Evolutionary conservation across 2,888 invertebrate genomes (phyloP).

Genomic region (Macrophya annulata): DNA sequence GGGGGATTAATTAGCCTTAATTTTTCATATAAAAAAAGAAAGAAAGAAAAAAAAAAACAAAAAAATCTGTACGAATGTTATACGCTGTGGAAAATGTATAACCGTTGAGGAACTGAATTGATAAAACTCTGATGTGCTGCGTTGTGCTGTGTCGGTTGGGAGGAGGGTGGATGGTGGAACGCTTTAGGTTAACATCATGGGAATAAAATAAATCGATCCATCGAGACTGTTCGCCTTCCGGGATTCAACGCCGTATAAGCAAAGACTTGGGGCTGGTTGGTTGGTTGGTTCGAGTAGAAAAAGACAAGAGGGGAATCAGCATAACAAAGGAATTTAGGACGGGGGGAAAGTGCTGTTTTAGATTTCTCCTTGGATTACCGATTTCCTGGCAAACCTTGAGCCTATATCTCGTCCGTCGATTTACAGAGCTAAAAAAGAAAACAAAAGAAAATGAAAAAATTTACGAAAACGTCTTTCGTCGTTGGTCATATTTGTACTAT

Average conservation of each 20-base stretch:
- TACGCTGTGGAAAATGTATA: background rate
- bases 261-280: constrained; percentile 6
- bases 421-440: no score
- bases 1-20: constrained; percentile 41
- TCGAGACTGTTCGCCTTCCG: constrained; percentile 26
- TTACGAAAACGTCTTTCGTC: background rate
- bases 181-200: constrained; percentile 22
- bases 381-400: constrained; percentile 7
- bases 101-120: constrained; percentile 11
- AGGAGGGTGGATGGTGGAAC: background rate
- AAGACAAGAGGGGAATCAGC: constrained; percentile 28
- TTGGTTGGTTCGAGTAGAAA: background rate
- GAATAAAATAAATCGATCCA: constrained; percentile 51
- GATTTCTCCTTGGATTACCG: constrained; percentile 31
- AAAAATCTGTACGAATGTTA: background rate
- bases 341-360: constrained; percentile 34
- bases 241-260: background rate
- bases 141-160: background rate
- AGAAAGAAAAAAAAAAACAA: no score
- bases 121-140: constrained; percentile 17
- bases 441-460: no score
- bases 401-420: background rate
- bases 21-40: constrained; percentile 27
- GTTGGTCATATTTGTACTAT: background rate
- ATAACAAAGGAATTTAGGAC: constrained; percentile 48